Evolutionary conservation across 35 echinoderm and acorn worm genomes (phyloP).

Genomic region (Patiria miniata): DNA sequence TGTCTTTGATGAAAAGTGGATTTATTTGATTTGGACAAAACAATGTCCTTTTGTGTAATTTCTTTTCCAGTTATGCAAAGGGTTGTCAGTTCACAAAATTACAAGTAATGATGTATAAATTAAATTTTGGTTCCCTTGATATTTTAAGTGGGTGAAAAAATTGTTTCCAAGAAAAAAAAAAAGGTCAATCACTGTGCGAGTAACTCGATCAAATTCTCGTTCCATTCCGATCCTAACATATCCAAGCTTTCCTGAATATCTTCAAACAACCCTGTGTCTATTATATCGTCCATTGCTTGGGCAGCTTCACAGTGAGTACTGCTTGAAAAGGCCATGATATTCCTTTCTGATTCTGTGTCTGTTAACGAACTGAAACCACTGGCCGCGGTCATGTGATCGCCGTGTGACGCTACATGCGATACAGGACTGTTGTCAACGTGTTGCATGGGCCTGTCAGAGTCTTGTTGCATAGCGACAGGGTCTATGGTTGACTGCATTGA

Average conservation of each 20-base stretch:
- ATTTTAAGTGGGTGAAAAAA: too few species aligned
- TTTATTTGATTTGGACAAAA: too few species aligned
- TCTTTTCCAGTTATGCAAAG: too few species aligned
- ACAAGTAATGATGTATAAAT: too few species aligned
- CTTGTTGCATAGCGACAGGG: conserved; percentile 13
- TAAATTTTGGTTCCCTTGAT: too few species aligned
- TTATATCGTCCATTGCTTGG: background rate
- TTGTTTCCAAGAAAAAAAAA: too few species aligned
- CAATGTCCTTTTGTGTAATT: too few species aligned
- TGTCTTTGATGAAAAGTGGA: too few species aligned
- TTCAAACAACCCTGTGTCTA: background rate
- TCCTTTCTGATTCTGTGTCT: background rate
- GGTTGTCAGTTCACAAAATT: too few species aligned
- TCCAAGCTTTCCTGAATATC: background rate
- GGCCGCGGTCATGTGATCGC: background rate
- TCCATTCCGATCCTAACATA: background rate
- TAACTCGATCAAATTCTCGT: background rate
- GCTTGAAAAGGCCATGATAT: background rate
- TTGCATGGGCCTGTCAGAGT: background rate
- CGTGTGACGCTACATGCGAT: background rate
- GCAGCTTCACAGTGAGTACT: background rate
- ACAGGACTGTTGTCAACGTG: too few species aligned
- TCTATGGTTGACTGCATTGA: background rate
- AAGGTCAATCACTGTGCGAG: background rate
- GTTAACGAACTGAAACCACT: background rate